Evolutionary conservation across 1,140 invertebrate genomes (phyloP).

Genomic region (Diabrotica virgifera): DNA sequence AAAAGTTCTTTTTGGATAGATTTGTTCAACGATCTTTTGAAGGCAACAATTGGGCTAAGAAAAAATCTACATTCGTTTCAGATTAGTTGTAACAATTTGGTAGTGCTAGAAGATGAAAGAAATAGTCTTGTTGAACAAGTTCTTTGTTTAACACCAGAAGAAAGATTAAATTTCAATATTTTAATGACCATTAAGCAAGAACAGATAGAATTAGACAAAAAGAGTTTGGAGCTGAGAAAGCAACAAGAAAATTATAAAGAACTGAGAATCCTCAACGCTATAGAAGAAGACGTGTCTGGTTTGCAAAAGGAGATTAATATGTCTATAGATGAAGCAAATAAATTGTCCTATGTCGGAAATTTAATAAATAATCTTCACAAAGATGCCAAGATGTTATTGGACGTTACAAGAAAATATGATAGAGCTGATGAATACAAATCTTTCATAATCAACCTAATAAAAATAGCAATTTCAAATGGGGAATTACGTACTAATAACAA

Average conservation of each 20-base stretch:
- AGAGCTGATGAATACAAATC: neutral
- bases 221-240: conserved; percentile 26
- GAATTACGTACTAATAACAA: neutral
- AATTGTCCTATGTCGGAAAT: conserved; percentile 20
- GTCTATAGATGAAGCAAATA: conserved; percentile 17
- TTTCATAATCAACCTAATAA: neutral
- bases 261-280: conserved; percentile 17
- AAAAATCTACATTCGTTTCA: conserved; percentile 31
- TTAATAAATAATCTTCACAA: conserved; percentile 16
- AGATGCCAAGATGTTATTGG: conserved; percentile 12
- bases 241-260: conserved; percentile 20
- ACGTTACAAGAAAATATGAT: conserved; percentile 11
- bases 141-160: conserved; percentile 29
- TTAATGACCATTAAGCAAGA: conserved; percentile 35
- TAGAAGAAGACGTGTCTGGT: conserved; percentile 30
- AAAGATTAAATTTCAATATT: conserved; percentile 31
- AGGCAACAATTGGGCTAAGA: conserved; percentile 24
- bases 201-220: conserved; percentile 30
- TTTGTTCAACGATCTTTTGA: conserved; percentile 30
- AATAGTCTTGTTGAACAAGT: conserved; percentile 38
- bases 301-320: conserved; percentile 23
- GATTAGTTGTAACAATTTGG: conserved; percentile 33
- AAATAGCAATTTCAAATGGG: neutral
- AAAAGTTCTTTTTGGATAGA: conserved; percentile 17
- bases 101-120: conserved; percentile 37